phyloP scores from a whole-genome alignment of 2,797 vertebrate species.

The Rhynchonycteris naso region DNA sequence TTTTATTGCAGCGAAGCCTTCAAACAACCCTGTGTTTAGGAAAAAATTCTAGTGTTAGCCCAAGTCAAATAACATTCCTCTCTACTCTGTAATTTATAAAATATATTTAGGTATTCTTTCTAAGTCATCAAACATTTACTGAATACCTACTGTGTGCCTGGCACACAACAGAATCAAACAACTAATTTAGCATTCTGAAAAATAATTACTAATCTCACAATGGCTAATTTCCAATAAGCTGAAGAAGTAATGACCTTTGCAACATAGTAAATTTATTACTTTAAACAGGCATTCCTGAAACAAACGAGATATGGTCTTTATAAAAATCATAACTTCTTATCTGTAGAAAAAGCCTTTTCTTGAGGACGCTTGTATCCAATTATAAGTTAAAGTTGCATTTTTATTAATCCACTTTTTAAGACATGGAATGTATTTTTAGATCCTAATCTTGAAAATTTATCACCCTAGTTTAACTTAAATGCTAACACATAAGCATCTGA shows the following conservation, averaged over 20 bases:
- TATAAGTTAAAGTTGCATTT: conserved; percentile 22
- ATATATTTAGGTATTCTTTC: conserved; percentile 44
- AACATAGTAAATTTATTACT: conserved; percentile 47
- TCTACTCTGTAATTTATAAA: conserved; percentile 49
- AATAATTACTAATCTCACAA: conserved; percentile 20
- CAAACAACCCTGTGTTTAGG: conserved; percentile 49
- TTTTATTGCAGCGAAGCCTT: conserved; percentile 64
- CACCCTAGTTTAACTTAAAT: conserved; percentile 45
- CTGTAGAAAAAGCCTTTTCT: conserved; percentile 40
- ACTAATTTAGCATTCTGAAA: conserved; percentile 13
- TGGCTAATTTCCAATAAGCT: conserved; percentile 59
- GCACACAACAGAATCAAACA: conserved; percentile 56
- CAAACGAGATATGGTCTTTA: background rate
- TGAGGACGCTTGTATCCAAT: background rate
- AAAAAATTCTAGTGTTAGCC: conserved; percentile 64
- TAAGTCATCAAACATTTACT: conserved; percentile 9
- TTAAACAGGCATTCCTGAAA: conserved; percentile 24
- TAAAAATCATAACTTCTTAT: conserved; percentile 37
- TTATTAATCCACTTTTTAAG: conserved; percentile 6
- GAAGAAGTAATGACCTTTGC: conserved; percentile 48
- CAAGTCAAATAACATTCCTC: conserved; percentile 61
- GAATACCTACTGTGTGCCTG: conserved; percentile 36
- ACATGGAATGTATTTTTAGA: background rate
- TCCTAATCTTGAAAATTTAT: background rate
- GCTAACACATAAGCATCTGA: background rate